These are phyloP conservation scores for Takifugu flavidus DNA, from an alignment of 2,113 vertebrate genomes.

Conservation along the genomic window DNA sequence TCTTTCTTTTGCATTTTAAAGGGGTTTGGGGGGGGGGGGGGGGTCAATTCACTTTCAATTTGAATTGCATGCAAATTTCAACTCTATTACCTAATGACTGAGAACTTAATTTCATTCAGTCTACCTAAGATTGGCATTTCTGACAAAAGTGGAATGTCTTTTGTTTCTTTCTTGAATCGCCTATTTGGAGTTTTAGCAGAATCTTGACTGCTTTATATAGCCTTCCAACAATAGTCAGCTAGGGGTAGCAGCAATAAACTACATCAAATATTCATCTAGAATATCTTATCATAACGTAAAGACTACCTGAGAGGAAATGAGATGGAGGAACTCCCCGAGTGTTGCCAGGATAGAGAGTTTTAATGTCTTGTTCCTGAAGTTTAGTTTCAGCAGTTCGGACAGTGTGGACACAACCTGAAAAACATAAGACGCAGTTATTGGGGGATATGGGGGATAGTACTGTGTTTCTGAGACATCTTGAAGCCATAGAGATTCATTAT, in stretches of 20 bases:
- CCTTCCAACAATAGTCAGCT: no score
- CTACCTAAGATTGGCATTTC: slow-evolving; percentile 20
- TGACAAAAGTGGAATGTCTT: slow-evolving; percentile 20
- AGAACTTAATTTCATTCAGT: slow-evolving; percentile 28
- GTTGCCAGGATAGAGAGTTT: slow-evolving; percentile 61
- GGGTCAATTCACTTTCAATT: slow-evolving; percentile 37
- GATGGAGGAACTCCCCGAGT: slow-evolving; percentile 60
- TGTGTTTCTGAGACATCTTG: no score
- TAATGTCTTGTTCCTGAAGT: slow-evolving; percentile 57
- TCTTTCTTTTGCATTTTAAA: slow-evolving; percentile 30
- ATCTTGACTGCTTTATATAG: no score
- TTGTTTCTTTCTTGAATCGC: not conserved
- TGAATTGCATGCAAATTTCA: slow-evolving; percentile 39
- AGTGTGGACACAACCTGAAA: slow-evolving; percentile 53
- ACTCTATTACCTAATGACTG: slow-evolving; percentile 34
- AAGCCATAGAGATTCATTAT: no score
- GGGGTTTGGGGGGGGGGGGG: not conserved
- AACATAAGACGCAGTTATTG: not conserved
- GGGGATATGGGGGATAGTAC: no score
- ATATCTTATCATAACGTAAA: slow-evolving; percentile 1
- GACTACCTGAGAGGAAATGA: slow-evolving; percentile 60
- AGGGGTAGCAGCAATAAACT: no score
- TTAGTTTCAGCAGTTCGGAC: slow-evolving; percentile 58
- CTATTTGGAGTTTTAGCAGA: not conserved
- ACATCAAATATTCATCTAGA: no score